Evolutionary conservation across 2,113 vertebrate genomes (phyloP).

Genomic region (Heptranchias perlo): DNA sequence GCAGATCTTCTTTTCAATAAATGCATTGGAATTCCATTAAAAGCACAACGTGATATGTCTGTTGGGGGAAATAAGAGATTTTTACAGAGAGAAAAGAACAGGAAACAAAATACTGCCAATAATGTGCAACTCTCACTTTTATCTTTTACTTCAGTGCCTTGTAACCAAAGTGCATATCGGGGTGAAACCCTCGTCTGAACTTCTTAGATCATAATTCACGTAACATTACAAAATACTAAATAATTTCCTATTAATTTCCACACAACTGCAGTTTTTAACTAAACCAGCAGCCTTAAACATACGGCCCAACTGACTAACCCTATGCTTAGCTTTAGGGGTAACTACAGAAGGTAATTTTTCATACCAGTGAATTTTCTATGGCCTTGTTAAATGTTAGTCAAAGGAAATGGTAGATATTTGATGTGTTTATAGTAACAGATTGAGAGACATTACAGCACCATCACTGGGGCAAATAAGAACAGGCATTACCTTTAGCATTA

Average conservation of each 20-base stretch:
- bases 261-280: not conserved
- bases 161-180: not conserved
- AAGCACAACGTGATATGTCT: not conserved
- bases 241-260: not conserved
- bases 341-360: not conserved
- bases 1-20: conserved; percentile 23
- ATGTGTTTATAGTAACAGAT: not conserved
- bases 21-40: not conserved
- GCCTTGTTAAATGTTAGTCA: not conserved
- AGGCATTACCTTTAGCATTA: not conserved
- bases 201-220: not conserved
- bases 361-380: not conserved
- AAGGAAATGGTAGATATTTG: not conserved
- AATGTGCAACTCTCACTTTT: not conserved
- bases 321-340: not conserved
- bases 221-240: not conserved
- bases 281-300: not conserved
- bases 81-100: not conserved
- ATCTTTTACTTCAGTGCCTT: not conserved
- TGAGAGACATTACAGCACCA: not conserved
- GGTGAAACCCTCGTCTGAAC: not conserved
- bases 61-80: not conserved
- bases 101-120: not conserved
- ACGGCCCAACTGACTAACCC: not conserved
- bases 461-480: not conserved